Conservation (phyloP, 1,140 invertebrate genomes). For the Bombus cullumanus region DNA sequence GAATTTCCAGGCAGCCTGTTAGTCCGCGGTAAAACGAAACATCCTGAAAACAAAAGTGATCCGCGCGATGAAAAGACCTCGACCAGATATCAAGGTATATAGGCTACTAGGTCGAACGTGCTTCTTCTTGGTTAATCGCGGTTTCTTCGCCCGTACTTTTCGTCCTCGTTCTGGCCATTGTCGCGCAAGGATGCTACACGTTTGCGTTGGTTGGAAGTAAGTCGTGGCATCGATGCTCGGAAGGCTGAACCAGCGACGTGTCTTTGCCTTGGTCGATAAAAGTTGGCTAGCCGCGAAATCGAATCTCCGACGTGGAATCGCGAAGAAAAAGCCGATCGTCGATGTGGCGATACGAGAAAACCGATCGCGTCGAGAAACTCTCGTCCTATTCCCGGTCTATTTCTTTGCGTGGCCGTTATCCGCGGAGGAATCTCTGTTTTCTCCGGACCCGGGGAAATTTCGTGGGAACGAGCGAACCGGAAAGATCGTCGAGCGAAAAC, state of each 20-base stretch:
- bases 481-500: too few species aligned
- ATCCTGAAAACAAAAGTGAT: too few species aligned
- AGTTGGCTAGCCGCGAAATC: slow-evolving; percentile 56
- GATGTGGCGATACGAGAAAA: not conserved
- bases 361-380: slow-evolving; percentile 7
- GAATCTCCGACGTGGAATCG: not conserved
- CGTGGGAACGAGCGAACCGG: not conserved
- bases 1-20: too few species aligned
- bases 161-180: not conserved
- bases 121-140: not conserved
- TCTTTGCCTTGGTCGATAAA: slow-evolving; percentile 24
- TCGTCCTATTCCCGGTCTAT: slow-evolving; percentile 7
- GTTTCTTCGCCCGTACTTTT: not conserved
- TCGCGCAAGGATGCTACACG: not conserved
- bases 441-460: not conserved
- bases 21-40: too few species aligned
- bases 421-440: not conserved
- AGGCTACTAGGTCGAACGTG: not conserved
- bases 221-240: not conserved
- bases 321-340: not conserved
- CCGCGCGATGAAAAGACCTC: too few species aligned
- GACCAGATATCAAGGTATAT: not conserved
- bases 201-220: not conserved
- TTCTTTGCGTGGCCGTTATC: not conserved
- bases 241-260: not conserved